Conservation (phyloP, 2,113 vertebrate species). For the Gavia stellata region DNA sequence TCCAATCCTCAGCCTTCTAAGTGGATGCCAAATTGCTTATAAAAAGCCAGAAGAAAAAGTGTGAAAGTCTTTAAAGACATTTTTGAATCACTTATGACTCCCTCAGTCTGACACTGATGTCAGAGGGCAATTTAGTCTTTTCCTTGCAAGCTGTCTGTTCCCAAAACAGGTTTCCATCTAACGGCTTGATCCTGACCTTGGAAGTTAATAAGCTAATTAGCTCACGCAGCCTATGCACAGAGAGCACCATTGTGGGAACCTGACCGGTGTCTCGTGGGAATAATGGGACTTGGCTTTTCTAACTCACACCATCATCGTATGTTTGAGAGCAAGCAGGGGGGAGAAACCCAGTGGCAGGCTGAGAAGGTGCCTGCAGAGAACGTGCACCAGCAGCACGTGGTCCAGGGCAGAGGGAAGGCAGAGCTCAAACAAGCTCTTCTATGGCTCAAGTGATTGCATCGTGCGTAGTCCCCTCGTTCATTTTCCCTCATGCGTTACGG, state of each 20-base stretch:
- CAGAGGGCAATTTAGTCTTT: constrained; percentile 10
- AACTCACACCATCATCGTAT: not conserved
- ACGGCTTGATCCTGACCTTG: not conserved
- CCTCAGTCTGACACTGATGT: not conserved
- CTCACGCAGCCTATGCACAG: not conserved
- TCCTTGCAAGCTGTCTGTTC: not conserved
- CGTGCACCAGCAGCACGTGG: not conserved
- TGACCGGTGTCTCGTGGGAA: not conserved
- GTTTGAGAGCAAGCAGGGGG: not conserved
- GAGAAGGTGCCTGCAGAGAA: not conserved
- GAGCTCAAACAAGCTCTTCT: not conserved
- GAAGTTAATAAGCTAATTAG: not conserved
- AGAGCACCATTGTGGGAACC: not conserved
- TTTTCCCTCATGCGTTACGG: not conserved
- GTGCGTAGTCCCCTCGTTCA: too few relatives aligned
- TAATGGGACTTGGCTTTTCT: not conserved
- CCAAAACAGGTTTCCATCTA: not conserved
- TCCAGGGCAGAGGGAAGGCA: not conserved
- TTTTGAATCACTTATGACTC: not conserved
- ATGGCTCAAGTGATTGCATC: not conserved
- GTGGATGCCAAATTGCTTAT: constrained; percentile 15
- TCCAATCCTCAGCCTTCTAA: not conserved
- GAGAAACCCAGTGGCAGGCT: not conserved
- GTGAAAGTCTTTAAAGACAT: not conserved
- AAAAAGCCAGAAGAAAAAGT: not conserved